Evolutionary conservation across 2,797 vertebrate genomes (phyloP).

Genomic region (Leuciscus waleckii): DNA sequence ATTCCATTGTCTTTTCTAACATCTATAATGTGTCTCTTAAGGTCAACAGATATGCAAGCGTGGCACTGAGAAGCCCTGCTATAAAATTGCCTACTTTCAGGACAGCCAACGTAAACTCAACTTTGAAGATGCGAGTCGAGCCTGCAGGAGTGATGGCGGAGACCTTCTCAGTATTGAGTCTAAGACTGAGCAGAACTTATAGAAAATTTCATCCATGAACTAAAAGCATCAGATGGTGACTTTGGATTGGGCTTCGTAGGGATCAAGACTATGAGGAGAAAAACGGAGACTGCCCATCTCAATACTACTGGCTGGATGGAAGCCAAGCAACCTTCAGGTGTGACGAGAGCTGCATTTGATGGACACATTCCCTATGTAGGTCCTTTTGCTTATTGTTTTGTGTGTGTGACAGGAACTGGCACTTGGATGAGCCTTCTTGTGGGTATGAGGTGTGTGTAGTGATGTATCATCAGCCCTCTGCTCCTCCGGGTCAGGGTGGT

Average conservation of each 20-base stretch:
- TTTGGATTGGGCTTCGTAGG: slow-evolving; percentile 94
- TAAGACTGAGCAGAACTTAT: slow-evolving; percentile 85
- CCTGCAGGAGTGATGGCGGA: slow-evolving; percentile 86
- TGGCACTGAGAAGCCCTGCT: slow-evolving; percentile 88
- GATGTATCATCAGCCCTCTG: slow-evolving; percentile 96
- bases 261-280: slow-evolving; percentile 76
- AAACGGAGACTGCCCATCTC: slow-evolving; percentile 79
- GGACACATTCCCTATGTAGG: neutral
- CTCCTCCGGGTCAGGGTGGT: slow-evolving; percentile 82
- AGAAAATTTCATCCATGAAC: slow-evolving; percentile 84
- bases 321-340: slow-evolving; percentile 80
- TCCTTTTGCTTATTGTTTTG: neutral
- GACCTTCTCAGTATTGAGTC: slow-evolving; percentile 89
- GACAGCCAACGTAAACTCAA: slow-evolving; percentile 82
- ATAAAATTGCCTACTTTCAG: slow-evolving; percentile 91
- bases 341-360: neutral
- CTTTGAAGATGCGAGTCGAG: slow-evolving; percentile 83
- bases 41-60: slow-evolving; percentile 88
- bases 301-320: slow-evolving; percentile 91
- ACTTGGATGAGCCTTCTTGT: slow-evolving; percentile 94
- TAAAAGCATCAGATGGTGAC: slow-evolving; percentile 89
- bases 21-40: slow-evolving; percentile 60
- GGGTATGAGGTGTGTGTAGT: slow-evolving; percentile 94
- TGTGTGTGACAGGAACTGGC: slow-evolving; percentile 88
- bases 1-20: neutral